Percentiles rank a stretch among this genome's conserved stretches.
Conservation (phyloP, 1,140 invertebrate species). For the Meloidogyne chitwoodi region DNA sequence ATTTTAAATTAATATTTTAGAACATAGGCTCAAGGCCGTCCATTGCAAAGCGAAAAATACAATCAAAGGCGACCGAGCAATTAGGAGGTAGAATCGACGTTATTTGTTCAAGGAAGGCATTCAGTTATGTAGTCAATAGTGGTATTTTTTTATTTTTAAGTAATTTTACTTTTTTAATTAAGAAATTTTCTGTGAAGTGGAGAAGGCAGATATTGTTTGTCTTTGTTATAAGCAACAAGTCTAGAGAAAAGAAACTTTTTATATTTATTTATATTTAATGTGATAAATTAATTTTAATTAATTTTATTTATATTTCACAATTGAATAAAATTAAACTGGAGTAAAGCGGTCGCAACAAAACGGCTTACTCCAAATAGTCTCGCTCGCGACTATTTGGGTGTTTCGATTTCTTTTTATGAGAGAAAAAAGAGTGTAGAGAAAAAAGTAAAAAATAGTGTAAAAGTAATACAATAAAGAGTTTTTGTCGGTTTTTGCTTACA, state of each 20-base stretch:
- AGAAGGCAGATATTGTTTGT: conserved; percentile 9
- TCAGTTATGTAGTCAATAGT: conserved; percentile 16
- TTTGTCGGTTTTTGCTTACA: no score
- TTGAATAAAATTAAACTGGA: no score
- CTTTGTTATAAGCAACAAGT: conserved; percentile 18
- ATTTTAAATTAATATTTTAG: conserved; percentile 16
- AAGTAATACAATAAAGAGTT: no score
- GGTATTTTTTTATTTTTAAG: not conserved
- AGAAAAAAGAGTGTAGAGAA: no score
- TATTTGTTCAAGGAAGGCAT: conserved; percentile 26
- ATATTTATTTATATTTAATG: not conserved
- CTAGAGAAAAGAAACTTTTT: not conserved
- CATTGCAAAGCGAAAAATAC: conserved; percentile 41
- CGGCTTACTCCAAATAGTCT: no score
- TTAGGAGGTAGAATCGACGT: conserved; percentile 45
- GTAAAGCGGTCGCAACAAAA: no score
- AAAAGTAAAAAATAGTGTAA: no score
- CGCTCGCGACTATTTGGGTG: no score
- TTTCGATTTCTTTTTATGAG: no score
- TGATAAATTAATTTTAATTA: not conserved
- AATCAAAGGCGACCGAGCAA: conserved; percentile 32
- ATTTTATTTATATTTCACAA: no score
- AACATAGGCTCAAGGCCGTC: conserved; percentile 43
- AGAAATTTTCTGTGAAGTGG: conserved; percentile 20
- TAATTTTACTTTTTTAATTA: not conserved